Evolutionary conservation across 2,888 invertebrate species (phyloP), one percentile per base, ranked within the genome.

Genomic region (Acrocera orbiculus): DNA sequence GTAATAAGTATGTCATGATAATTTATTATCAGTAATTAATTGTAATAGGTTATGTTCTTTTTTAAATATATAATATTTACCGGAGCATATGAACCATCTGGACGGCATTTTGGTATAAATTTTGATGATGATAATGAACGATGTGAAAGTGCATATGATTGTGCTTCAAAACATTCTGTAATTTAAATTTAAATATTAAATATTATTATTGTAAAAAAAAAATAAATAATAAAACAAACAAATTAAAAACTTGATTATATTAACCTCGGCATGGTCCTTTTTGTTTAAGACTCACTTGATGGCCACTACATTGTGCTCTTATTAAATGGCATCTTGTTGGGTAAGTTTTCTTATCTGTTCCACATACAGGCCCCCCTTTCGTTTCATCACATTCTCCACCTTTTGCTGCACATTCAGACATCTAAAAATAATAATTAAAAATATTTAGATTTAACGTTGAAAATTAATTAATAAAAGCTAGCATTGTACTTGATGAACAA

Each of bases 71-170:
- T n/a, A n/a, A n/a, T n/a, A n/a, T n/a, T n/a, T n/a, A n/a, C 75
- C 8, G 81, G 71, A 2, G 81, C 76, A 56, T 80, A 92, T 3
- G 72, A 74, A 11, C 92, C 90, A 53, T 89, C 87, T 4, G 68
- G 64, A 34, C 79, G 73, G 55, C 92, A 92, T 29, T 70, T 69
- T 4, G 89, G 86, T 40, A 78, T 70, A 51, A 79, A 76, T 36
- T 62, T 62, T 8, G 67, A 65, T 40, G 69, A 54, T 63, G 61
- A 46, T 29, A 51, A 41, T 52, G 61, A 43, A 20, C 64, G 53
- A 43, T 67, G 66, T 28, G 64, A 49, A 2, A 54, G 43, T 4
- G 58, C 58, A 45, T 58, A 61, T 19, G 52, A 48, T 19, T 51
- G 51, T 1, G 61, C 65, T 40, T 64, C 57, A 43, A 67, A 62